phyloP scores from a whole-genome alignment of 2,888 invertebrate species.

The Papilio elwesi region DNA sequence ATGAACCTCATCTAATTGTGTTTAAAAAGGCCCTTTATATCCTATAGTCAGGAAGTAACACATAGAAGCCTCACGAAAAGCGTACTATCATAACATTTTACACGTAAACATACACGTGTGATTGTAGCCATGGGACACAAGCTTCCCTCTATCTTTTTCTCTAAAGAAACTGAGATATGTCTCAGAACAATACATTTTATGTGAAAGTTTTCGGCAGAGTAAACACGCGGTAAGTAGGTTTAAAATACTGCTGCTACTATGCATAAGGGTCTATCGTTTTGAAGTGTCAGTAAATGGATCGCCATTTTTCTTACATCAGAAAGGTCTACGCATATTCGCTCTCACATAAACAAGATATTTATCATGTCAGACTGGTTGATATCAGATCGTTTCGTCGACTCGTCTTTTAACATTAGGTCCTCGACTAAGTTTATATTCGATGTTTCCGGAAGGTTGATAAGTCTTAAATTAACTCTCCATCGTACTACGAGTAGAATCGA shows the following conservation, averaged over 20 bases:
- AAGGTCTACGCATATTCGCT: background rate
- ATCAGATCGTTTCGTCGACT: background rate
- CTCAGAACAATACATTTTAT: background rate
- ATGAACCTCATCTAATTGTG: background rate
- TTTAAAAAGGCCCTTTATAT: no score
- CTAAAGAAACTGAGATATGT: no score
- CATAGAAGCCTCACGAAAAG: no score
- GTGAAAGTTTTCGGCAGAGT: background rate
- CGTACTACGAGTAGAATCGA: conserved; percentile 5
- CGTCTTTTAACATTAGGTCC: no score
- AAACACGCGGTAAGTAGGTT: background rate
- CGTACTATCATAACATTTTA: no score
- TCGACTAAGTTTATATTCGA: no score
- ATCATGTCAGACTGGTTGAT: background rate
- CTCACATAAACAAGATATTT: conserved; percentile 5
- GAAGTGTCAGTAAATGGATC: background rate
- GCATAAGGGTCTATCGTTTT: conserved; percentile 14
- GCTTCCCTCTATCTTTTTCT: no score
- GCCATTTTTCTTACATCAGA: conserved; percentile 1
- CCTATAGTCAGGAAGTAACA: no score
- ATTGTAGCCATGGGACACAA: no score
- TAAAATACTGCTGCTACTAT: background rate
- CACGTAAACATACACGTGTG: no score
- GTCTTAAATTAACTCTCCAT: conserved; percentile 10
- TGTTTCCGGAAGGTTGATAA: conserved; percentile 2